phyloP scores from a whole-genome alignment of 2,888 invertebrate genomes.

The Nymphalis urticae region DNA sequence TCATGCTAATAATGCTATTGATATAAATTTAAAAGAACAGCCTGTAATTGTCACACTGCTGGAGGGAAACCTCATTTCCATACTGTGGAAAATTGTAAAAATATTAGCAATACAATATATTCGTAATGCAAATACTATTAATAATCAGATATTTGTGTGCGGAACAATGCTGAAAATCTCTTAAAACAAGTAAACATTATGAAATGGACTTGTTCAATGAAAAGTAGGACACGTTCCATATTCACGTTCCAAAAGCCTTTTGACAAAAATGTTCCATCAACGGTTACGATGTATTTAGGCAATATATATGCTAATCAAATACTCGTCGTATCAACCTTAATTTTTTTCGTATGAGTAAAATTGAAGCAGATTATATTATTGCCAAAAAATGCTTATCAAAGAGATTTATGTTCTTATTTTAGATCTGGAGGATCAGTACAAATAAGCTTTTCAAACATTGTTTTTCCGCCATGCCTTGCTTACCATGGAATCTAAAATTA shows the following conservation, averaged over 20 bases:
- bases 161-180: conserved; percentile 14
- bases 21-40: too few relatives aligned
- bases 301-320: conserved; percentile 9
- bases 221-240: conserved; percentile 33
- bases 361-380: background rate
- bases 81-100: too few relatives aligned
- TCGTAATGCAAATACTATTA: background rate
- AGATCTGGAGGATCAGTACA: too few relatives aligned
- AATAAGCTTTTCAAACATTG: too few relatives aligned
- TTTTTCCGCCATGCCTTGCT: too few relatives aligned
- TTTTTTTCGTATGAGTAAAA: background rate
- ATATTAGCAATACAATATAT: too few relatives aligned
- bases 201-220: conserved; percentile 20
- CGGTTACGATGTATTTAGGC: background rate
- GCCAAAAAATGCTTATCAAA: background rate
- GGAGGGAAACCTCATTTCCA: too few relatives aligned
- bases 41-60: too few relatives aligned
- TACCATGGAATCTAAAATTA: too few relatives aligned
- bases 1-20: too few relatives aligned
- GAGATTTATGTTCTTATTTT: background rate
- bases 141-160: conserved; percentile 33
- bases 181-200: conserved; percentile 8
- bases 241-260: conserved; percentile 18
- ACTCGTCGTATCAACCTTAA: conserved; percentile 1
- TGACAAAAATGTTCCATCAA: conserved; percentile 7